Evolutionary conservation across 2,113 vertebrate genomes (phyloP).

Genomic region (Ploceus nigricollis): DNA sequence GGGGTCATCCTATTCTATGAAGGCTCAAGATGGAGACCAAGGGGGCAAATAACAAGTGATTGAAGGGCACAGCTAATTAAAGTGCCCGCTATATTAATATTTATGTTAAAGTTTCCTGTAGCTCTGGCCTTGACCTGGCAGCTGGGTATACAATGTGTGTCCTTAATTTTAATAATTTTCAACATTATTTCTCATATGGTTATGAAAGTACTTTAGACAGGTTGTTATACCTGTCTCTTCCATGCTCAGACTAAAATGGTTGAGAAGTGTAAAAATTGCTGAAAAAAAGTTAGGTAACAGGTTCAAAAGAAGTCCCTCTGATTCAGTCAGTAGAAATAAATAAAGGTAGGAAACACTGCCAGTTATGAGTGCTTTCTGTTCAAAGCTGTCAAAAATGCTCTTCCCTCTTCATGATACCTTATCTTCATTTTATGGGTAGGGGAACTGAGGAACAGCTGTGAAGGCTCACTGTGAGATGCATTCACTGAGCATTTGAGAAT

Average conservation of each 20-base stretch:
- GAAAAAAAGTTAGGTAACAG: neutral
- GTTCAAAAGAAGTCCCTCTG: neutral
- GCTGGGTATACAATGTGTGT: slow-evolving; percentile 33
- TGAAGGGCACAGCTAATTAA: slow-evolving; percentile 65
- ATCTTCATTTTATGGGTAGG: neutral
- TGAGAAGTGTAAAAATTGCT: neutral
- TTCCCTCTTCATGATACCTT: neutral
- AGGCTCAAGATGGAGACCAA: slow-evolving; percentile 53
- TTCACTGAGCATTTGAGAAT: neutral
- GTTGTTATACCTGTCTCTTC: neutral
- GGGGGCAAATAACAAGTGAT: slow-evolving; percentile 46
- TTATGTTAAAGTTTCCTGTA: slow-evolving; percentile 56
- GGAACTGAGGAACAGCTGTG: neutral
- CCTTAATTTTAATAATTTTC: slow-evolving; percentile 56
- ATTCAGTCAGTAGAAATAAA: neutral
- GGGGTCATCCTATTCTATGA: slow-evolving; percentile 35
- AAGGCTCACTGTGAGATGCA: neutral
- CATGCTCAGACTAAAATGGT: neutral
- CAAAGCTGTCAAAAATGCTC: neutral
- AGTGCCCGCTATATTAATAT: slow-evolving; percentile 59
- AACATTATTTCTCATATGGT: slow-evolving; percentile 5
- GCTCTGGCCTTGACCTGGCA: slow-evolving; percentile 41
- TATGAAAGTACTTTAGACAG: neutral
- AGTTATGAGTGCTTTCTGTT: neutral
- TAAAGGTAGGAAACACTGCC: neutral